A percentile compares a stretch with the other conserved stretches of the same genome.
These are phyloP conservation scores for Nephrocerus scutellatus DNA, from an alignment of 2,888 invertebrate species.

Conservation along the genomic window DNA sequence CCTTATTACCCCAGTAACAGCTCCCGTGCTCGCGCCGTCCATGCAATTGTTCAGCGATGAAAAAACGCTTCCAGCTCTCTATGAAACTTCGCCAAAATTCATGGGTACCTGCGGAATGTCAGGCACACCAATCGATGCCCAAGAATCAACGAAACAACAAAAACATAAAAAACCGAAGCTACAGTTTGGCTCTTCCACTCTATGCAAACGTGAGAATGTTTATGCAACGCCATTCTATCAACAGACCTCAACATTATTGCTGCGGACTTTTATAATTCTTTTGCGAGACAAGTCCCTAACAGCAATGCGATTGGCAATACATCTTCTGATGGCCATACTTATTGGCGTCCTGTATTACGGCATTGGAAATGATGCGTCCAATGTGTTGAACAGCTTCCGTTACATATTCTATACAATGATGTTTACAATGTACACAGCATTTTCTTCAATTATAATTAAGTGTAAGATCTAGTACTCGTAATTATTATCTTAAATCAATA, in stretches of 20 bases:
- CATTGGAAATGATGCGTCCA: constrained; percentile 78
- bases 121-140: background rate
- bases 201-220: constrained; percentile 41
- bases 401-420: constrained; percentile 86
- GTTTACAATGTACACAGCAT: constrained; percentile 91
- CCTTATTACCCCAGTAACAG: constrained; percentile 51
- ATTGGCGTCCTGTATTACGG: constrained; percentile 77
- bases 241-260: constrained; percentile 56
- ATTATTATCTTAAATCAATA: constrained; percentile 1
- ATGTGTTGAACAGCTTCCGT: constrained; percentile 78
- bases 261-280: constrained; percentile 56
- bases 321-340: constrained; percentile 70
- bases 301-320: constrained; percentile 69
- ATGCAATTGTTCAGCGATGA: background rate
- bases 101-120: no score
- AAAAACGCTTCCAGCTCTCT: no score
- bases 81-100: no score
- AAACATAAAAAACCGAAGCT: constrained; percentile 25
- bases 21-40: constrained; percentile 36
- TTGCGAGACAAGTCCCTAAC: constrained; percentile 70
- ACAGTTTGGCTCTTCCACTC: constrained; percentile 32
- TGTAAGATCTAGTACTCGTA: constrained; percentile 58
- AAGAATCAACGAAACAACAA: background rate
- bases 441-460: constrained; percentile 80
- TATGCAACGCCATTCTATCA: constrained; percentile 56